Base-by-base conservation (phyloP, 2,797 vertebrate species). In the Thunnus albacares region DNA sequence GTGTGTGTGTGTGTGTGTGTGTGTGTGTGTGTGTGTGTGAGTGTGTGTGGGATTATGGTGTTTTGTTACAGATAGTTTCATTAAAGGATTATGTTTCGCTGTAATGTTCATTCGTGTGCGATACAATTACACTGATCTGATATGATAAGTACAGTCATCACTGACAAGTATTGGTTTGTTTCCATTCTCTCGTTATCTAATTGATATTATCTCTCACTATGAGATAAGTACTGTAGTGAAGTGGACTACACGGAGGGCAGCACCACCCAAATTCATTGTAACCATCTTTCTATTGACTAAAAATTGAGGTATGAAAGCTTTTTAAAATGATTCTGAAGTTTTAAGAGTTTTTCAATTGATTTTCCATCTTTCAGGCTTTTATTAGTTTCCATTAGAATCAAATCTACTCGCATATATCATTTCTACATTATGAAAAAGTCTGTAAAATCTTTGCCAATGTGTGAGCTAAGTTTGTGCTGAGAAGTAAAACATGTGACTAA, bases 301-400 rank as follows among this genome's bases (percentile, higher is more conserved):
- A 60, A 69, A 55, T 2, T 41, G 24, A 80, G 60, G 38, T 11
- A 49, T 17, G 18, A 77, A 81, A 41, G 53, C 59, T 80, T 53
- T 70, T 55, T 5, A 61, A 11, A 11, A 76, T 38, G 41, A 79
- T 28, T 56, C 63, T 55, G 5, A 72, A 58, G 52, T 58, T 57
- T 33, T 52, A 47, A 79, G 47, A 80, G 53, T 63, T 74, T 76
- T 69, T 47, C 33, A 0, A 75, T 75, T 66, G 64, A 77, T 69
- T 85, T 77, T 79, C 61, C 63, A 35, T 70, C 33, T 33, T 74
- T 4, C 3, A 38, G 22, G 18, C 58, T n/a, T 68, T 60, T 7
- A 22, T 0, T 57, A 10, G 7, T 2, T 72, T 75, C 57, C 52
- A 82, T 59, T 81, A 61, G 56, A 30, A 33, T 64, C 30, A 47